Percentiles rank a stretch among this genome's conserved stretches.
Conservation (phyloP, 2,888 invertebrate species). For the Mayetiola destructor region DNA sequence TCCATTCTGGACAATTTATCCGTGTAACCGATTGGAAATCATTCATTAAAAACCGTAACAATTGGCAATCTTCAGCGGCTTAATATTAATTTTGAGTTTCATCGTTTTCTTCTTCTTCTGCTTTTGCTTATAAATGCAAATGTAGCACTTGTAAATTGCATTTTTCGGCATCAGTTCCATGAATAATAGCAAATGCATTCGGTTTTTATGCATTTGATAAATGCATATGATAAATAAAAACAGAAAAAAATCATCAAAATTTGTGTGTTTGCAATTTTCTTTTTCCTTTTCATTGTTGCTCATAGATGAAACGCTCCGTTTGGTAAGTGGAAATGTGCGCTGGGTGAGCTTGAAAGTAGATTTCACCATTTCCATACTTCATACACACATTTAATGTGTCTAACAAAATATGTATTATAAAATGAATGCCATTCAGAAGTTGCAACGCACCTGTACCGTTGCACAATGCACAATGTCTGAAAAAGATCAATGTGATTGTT, state of each 20-base stretch:
- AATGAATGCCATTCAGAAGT: neutral
- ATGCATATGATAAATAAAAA: too few relatives aligned
- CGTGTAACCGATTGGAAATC: too few relatives aligned
- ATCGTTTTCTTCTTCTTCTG: too few relatives aligned
- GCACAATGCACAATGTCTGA: neutral
- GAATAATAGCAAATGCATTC: too few relatives aligned
- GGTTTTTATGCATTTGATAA: too few relatives aligned
- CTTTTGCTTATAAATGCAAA: too few relatives aligned
- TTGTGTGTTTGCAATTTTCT: neutral
- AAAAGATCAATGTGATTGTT: neutral
- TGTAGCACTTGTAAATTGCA: too few relatives aligned
- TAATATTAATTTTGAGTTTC: too few relatives aligned
- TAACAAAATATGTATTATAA: neutral
- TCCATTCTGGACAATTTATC: too few relatives aligned
- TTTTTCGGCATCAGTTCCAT: too few relatives aligned
- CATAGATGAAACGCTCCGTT: conserved; percentile 5
- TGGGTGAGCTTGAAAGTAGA: neutral
- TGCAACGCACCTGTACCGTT: neutral
- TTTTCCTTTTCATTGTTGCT: neutral
- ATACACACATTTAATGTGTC: neutral
- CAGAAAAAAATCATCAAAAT: neutral
- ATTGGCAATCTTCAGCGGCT: too few relatives aligned
- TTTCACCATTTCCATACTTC: neutral
- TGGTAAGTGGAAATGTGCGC: neutral
- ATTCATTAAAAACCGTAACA: too few relatives aligned